Conservation (phyloP, 2,888 invertebrate genomes). For the Busseola fusca region DNA sequence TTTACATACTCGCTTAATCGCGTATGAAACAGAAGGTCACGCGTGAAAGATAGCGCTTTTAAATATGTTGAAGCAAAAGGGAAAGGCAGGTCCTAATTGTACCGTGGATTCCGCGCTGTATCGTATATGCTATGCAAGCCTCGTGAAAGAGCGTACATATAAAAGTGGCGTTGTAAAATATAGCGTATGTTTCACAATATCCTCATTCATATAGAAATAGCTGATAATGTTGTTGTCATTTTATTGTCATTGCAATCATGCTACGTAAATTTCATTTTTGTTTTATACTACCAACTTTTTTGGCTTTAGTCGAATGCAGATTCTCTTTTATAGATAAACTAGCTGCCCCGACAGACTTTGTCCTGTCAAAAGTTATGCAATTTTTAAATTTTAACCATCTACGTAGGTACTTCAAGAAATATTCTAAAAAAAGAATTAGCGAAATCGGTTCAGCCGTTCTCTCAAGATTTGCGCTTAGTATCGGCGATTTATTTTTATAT, state of each 20-base stretch:
- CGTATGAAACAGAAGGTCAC: not conserved
- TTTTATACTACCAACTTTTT: not conserved
- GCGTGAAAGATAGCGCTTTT: not conserved
- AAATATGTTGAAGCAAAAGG: not conserved
- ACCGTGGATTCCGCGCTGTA: not conserved
- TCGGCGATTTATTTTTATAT: no score
- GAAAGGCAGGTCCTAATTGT: not conserved
- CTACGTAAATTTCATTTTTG: not conserved
- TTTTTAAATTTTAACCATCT: no score
- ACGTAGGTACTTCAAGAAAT: no score
- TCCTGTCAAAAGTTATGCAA: no score
- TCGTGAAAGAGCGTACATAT: not conserved
- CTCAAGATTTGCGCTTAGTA: no score
- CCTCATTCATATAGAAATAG: not conserved
- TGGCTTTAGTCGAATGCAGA: not conserved
- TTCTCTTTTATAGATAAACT: not conserved
- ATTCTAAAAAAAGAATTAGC: no score
- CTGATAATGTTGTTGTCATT: not conserved
- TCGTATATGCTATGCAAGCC: not conserved
- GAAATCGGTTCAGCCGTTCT: no score
- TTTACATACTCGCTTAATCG: not conserved
- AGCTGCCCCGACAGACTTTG: no score
- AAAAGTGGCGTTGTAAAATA: not conserved
- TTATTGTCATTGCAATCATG: not conserved
- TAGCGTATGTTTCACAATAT: not conserved